Percentiles rank a stretch among this genome's conserved stretches.
These are phyloP conservation scores for Megaceryle alcyon DNA, from an alignment of 2,797 vertebrate genomes.

Conservation along the genomic window DNA sequence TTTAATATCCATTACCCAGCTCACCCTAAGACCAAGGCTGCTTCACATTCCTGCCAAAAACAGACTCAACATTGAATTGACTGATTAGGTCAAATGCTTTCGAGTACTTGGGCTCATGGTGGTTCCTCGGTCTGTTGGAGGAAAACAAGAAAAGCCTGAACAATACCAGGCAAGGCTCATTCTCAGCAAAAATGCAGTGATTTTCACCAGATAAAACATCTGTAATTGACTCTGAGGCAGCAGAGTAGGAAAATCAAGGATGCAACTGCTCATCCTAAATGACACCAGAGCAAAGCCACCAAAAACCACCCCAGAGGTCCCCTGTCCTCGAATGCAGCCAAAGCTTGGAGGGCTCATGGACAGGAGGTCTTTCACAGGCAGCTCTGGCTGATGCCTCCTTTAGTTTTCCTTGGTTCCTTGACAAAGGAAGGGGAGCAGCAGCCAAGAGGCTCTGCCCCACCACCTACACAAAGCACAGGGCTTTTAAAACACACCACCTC, in stretches of 20 bases:
- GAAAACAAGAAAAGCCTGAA: background rate
- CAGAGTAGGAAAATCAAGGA: background rate
- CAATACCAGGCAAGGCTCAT: background rate
- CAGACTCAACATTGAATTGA: background rate
- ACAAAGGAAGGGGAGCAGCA: background rate
- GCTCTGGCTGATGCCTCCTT: background rate
- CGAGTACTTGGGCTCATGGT: background rate
- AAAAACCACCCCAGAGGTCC: background rate
- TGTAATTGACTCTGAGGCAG: background rate
- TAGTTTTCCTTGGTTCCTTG: background rate
- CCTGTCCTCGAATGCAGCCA: background rate
- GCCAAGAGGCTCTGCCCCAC: background rate
- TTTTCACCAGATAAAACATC: background rate
- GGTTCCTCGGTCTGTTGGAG: background rate
- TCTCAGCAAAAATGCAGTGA: background rate
- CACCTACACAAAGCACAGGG: background rate
- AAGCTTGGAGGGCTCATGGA: fast-evolving
- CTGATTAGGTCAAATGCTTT: background rate
- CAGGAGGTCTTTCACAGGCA: background rate
- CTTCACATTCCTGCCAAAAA: background rate
- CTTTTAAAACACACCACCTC: background rate
- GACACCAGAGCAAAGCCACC: background rate
- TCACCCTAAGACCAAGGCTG: background rate
- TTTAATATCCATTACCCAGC: background rate
- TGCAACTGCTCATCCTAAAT: background rate